Base-by-base conservation (phyloP, 2,888 invertebrate genomes). In the Melanophora roralis region DNA sequence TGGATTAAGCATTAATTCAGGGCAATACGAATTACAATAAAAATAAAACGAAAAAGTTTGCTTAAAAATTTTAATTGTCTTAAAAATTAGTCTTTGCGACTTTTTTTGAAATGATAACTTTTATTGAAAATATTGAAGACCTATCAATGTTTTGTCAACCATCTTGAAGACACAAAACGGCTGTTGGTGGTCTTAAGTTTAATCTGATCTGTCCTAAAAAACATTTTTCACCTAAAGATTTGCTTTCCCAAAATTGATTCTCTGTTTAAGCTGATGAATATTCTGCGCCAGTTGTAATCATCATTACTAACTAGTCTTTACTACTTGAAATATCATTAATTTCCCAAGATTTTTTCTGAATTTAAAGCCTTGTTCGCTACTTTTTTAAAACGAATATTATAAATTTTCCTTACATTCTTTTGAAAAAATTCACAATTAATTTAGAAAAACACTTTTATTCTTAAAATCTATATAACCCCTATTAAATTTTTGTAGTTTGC, bases 351-450 rank as follows among this genome's bases (percentile, higher is more conserved):
- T 5, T 53, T 72, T 3, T 14, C 7, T 51, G 12, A 43, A 45
- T 45, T 32, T 45, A 1, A 11, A 32, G 11, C 8, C 6, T 12
- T 36, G 7, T 11, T 64, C 12, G 49, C 23, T 65, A 36, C 62
- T 62, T 5, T n/a, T 0, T 3, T 19, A 36, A 65, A 38, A 49
- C n/a, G 34, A 9, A n/a, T 12, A 7, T 23, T 19, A 55, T 55
- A 21, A 19, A 34, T 47, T 23, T 23, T 47, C 16, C 1, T 40
- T 14, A 64, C 21, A 19, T 62, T 32, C 45, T 59, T 11, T 21
- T 9, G 16, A 57, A 14, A 32, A 74, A 59, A 64, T 76, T 76
- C 62, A 57, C 68, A 76, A 76, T 64, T 76, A 76, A 76, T 69
- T 49, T 32, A 45, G 14, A 45, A 75, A 76, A 57, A 34, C 62